Base-by-base conservation (phyloP, 1,140 invertebrate species). In the Xylocopa sonorina region DNA sequence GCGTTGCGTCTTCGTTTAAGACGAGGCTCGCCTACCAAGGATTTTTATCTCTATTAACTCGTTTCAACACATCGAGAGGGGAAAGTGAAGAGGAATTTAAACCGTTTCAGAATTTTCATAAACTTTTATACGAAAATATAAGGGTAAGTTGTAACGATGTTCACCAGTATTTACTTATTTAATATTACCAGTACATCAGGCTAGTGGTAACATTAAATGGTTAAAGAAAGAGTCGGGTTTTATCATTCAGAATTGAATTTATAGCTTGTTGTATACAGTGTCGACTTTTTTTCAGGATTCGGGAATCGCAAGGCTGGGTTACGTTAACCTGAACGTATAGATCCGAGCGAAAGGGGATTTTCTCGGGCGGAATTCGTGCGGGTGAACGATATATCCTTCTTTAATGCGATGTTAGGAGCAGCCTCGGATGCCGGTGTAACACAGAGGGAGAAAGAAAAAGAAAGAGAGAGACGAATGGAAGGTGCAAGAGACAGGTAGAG, bases 341-440 rank as follows among this genome's bases (percentile, higher is more conserved):
- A n/a, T 24, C 6, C 12, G 27, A 43, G 5, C 21, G 63, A 46
- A 48, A 66, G 21, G 12, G 34, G 18, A 43, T 29, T 71, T n/a
- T 27, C 4, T 32, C 57, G n/a, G 18, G 32, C 3, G 18, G 34
- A 32, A 48, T 58, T 46, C 27, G 46, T 27, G 60, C n/a, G 12
- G 43, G 53, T 34, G 29, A 68, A 43, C 51, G 74, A 68, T 68
- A 76, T 34, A 68, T 76, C 74, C 27, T 76, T 29, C 63, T 76
- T 76, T 67, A 76, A 76, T 14, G 51, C 71, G 60, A 75, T 50
- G 72, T 60, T 53, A 55, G 48, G 46, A 63, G n/a, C 69, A 38
- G 50, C 46, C 34, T 53, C 46, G 24, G 58, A 32, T 53, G 21
- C 12, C 24, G 7, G 41, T 4, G 53, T n/a, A n/a, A n/a, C n/a